Percentiles rank a stretch among this genome's conserved stretches.
Conservation (phyloP, 2,797 vertebrate genomes). For the Acrocephalus scirpaceus region DNA sequence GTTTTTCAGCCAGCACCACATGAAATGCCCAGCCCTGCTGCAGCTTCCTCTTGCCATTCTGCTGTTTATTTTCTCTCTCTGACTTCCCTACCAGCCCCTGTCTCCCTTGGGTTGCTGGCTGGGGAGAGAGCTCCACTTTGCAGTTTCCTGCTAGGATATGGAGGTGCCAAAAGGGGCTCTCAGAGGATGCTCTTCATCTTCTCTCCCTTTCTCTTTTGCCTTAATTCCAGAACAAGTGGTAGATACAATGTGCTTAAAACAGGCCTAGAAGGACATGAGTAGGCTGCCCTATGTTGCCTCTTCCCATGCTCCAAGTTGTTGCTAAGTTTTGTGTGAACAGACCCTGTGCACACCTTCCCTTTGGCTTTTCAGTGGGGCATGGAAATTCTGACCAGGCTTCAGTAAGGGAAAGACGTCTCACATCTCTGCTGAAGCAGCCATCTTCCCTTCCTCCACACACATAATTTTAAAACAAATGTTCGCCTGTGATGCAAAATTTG, state of each 20-base stretch:
- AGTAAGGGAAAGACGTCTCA: not conserved
- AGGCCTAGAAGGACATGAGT: not conserved
- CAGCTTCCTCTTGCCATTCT: not conserved
- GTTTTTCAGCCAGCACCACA: not conserved
- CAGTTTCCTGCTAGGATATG: not conserved
- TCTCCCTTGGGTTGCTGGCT: not conserved
- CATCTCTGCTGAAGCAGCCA: not conserved
- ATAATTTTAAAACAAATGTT: conserved; percentile 8
- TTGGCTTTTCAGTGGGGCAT: not conserved
- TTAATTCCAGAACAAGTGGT: not conserved
- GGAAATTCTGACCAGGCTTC: not conserved
- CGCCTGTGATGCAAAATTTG: not conserved
- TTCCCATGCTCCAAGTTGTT: not conserved
- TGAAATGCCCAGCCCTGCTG: not conserved
- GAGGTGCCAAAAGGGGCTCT: not conserved
- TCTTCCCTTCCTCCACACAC: not conserved
- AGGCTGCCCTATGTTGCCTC: not conserved
- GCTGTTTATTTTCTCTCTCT: not conserved
- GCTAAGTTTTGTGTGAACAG: not conserved
- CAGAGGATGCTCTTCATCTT: not conserved
- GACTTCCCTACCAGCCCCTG: not conserved
- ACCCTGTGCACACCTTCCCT: not conserved
- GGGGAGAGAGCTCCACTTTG: not conserved
- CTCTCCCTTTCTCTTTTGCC: not conserved
- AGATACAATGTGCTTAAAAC: not conserved